These are phyloP conservation scores for Drosophila histrio DNA, from an alignment of 2,888 invertebrate species.

Conservation along the genomic window DNA sequence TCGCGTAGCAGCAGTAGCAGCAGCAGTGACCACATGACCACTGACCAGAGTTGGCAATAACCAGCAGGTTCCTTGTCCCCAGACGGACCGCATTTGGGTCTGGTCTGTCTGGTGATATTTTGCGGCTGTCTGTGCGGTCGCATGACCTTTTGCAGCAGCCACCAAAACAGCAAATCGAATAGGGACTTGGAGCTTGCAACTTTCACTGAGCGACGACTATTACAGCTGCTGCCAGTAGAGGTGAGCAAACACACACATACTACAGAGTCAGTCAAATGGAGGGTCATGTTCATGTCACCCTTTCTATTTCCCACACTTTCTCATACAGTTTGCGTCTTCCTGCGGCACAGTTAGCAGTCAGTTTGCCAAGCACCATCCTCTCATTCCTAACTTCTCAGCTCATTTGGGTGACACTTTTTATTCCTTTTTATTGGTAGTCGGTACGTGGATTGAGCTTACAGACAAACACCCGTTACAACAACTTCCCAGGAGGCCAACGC, in stretches of 20 bases:
- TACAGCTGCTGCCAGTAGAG: slow-evolving; percentile 10
- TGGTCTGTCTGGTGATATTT: slow-evolving; percentile 46
- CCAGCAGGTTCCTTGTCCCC: slow-evolving; percentile 9
- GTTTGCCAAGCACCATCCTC: slow-evolving; percentile 10
- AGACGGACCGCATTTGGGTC: slow-evolving; percentile 25
- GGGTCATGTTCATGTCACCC: slow-evolving; percentile 2
- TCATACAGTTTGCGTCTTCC: not conserved
- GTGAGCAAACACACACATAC: not conserved
- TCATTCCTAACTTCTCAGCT: slow-evolving; percentile 28
- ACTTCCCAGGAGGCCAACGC: not conserved
- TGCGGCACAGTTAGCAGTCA: slow-evolving; percentile 12
- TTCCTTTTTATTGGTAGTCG: slow-evolving; percentile 20
- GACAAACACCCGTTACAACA: not conserved
- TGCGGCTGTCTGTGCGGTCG: slow-evolving; percentile 60
- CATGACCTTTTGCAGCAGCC: slow-evolving; percentile 54
- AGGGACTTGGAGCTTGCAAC: slow-evolving; percentile 44
- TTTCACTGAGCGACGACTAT: slow-evolving; percentile 40
- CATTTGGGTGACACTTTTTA: slow-evolving; percentile 41
- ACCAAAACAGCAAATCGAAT: slow-evolving; percentile 31
- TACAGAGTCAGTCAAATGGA: slow-evolving; percentile 9
- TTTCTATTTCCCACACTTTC: not conserved
- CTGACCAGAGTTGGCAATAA: slow-evolving; percentile 18
- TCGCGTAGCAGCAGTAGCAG: slow-evolving; percentile 24
- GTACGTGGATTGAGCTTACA: not conserved
- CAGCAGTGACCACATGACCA: slow-evolving; percentile 25